phyloP scores from a whole-genome alignment of 2,113 vertebrate genomes.

The Malurus alboscapulatus region DNA sequence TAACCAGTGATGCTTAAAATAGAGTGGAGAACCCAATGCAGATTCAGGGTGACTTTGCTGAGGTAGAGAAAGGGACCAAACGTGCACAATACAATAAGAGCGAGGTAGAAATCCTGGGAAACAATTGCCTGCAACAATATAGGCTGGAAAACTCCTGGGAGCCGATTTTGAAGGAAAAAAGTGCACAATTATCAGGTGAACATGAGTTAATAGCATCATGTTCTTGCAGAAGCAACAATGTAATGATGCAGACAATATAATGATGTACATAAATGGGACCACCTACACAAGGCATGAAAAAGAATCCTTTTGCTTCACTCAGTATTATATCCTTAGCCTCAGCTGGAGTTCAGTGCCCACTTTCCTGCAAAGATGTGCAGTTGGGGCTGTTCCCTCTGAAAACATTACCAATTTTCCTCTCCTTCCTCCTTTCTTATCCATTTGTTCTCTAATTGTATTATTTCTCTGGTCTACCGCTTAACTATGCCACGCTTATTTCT shows the following conservation, averaged over 20 bases:
- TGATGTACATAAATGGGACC: background rate
- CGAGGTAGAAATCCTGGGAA: background rate
- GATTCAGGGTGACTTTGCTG: background rate
- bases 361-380: background rate
- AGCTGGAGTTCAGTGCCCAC: background rate
- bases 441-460: background rate
- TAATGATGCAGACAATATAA: background rate
- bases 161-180: background rate
- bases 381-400: background rate
- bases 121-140: background rate
- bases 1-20: background rate
- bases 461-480: background rate
- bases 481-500: rapidly evolving
- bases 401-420: background rate
- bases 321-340: background rate
- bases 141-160: background rate
- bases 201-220: rapidly evolving
- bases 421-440: background rate
- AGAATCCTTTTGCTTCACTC: background rate
- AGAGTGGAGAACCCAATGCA: background rate
- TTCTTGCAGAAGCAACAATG: background rate
- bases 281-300: background rate
- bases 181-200: background rate
- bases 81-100: background rate
- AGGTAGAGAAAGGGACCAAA: background rate